phyloP scores from a whole-genome alignment of 1,140 invertebrate genomes.

The Leptinotarsa lineolata region DNA sequence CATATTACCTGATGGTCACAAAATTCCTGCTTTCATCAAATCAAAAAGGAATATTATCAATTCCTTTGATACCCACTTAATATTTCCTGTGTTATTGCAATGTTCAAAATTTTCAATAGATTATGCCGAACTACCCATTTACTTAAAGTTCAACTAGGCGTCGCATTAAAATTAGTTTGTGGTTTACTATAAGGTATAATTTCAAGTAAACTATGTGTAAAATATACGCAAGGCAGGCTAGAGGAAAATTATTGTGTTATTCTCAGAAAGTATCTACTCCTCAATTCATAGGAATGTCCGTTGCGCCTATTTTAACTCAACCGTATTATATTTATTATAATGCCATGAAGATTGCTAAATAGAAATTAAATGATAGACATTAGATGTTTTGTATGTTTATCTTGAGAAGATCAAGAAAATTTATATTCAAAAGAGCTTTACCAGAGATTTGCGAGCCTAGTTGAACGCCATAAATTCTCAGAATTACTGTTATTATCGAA shows the following conservation, averaged over 20 bases:
- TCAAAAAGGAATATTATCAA: no score
- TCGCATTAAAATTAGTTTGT: conserved; percentile 29
- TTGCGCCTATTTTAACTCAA: conserved; percentile 6
- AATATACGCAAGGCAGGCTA: conserved; percentile 22
- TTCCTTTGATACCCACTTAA: no score
- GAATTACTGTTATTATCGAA: conserved; percentile 19
- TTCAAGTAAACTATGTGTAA: conserved; percentile 29
- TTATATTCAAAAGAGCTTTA: conserved; percentile 12
- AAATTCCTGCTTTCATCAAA: no score
- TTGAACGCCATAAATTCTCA: background rate
- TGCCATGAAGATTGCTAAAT: conserved; percentile 12
- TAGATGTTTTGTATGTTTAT: conserved; percentile 22
- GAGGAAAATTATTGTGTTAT: conserved; percentile 25
- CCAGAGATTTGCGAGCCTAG: conserved; percentile 15
- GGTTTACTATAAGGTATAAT: conserved; percentile 15
- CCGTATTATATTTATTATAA: conserved; percentile 16
- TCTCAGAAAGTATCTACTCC: conserved; percentile 23
- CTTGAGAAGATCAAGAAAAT: conserved; percentile 14
- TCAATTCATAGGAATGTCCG: conserved; percentile 16
- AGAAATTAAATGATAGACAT: conserved; percentile 23
- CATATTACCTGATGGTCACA: no score
- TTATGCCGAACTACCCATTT: conserved; percentile 21
- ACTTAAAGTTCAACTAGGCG: conserved; percentile 26
- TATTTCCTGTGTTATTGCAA: background rate
- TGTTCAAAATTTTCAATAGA: conserved; percentile 19